A percentile compares a stretch with the other conserved stretches of the same genome.
phyloP scores from a whole-genome alignment of 1,140 invertebrate species.

The Drosophila melanica region DNA sequence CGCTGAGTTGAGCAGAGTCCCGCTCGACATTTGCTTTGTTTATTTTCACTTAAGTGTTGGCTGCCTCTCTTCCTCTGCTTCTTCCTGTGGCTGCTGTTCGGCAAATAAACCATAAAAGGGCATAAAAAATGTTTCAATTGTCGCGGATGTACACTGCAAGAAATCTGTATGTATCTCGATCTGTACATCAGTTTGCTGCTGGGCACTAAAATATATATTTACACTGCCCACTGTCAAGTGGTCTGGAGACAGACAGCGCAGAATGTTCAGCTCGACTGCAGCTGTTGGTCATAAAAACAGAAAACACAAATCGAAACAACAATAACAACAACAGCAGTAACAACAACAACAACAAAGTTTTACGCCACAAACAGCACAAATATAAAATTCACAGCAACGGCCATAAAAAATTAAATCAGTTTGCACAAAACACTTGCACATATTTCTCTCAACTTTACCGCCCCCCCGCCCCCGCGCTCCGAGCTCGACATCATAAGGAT shows the following conservation, averaged over 20 bases:
- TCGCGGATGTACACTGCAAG: conserved; percentile 65
- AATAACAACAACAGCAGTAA: conserved; percentile 39
- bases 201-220: conserved; percentile 69
- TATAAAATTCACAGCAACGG: conserved; percentile 72
- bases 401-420: conserved; percentile 80
- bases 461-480: not conserved
- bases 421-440: conserved; percentile 75
- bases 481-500: conserved; percentile 46
- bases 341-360: conserved; percentile 43
- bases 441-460: conserved; percentile 56
- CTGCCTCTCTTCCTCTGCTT: conserved; percentile 19
- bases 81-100: conserved; percentile 23
- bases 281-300: conserved; percentile 60
- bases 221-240: conserved; percentile 21
- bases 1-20: conserved; percentile 34
- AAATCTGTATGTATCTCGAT: conserved; percentile 30
- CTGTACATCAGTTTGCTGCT: conserved; percentile 46
- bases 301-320: conserved; percentile 43
- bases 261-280: conserved; percentile 61
- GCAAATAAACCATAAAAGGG: conserved; percentile 77
- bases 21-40: conserved; percentile 61
- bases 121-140: conserved; percentile 80
- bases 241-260: conserved; percentile 25
- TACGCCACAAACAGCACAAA: conserved; percentile 41
- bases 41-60: conserved; percentile 71